Evolutionary conservation across 2,888 invertebrate genomes (phyloP).

Genomic region (Megastigmus dorsalis): DNA sequence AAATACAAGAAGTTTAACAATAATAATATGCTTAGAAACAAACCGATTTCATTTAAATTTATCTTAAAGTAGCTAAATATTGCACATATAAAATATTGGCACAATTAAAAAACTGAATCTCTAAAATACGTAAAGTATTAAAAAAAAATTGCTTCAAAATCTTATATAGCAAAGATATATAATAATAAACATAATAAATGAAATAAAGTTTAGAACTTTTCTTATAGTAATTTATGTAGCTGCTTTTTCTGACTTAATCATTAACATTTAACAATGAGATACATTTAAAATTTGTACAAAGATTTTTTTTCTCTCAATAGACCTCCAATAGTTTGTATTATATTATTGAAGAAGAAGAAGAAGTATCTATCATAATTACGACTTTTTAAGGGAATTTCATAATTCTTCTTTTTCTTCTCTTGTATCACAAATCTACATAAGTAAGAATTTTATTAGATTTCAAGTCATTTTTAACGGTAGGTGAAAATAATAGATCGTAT

Average conservation of each 20-base stretch:
- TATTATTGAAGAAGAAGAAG: conserved; percentile 42
- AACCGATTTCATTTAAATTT: conserved; percentile 35
- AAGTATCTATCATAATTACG: conserved; percentile 18
- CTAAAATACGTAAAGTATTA: conserved; percentile 22
- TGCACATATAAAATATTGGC: conserved; percentile 52
- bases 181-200: conserved; percentile 3
- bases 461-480: conserved; percentile 63
- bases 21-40: conserved; percentile 38
- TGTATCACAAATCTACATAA: conserved; percentile 51
- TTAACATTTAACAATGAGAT: conserved; percentile 53
- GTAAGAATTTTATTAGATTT: conserved; percentile 29
- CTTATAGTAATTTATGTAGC: conserved; percentile 26
- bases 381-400: conserved; percentile 14
- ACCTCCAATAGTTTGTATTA: conserved; percentile 38
- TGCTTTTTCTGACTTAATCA: conserved; percentile 33
- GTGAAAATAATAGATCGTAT: conserved; percentile 87
- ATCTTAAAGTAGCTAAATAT: conserved; percentile 35
- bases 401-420: conserved; percentile 43
- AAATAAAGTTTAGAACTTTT: conserved; percentile 14
- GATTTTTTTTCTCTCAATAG: conserved; percentile 35
- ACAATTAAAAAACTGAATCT: conserved; percentile 35
- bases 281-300: conserved; percentile 53
- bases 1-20: conserved; percentile 49
- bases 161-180: neutral
- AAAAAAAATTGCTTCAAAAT: conserved; percentile 8